Conservation (phyloP, 2,888 invertebrate species). For the Plutella xylostella region DNA sequence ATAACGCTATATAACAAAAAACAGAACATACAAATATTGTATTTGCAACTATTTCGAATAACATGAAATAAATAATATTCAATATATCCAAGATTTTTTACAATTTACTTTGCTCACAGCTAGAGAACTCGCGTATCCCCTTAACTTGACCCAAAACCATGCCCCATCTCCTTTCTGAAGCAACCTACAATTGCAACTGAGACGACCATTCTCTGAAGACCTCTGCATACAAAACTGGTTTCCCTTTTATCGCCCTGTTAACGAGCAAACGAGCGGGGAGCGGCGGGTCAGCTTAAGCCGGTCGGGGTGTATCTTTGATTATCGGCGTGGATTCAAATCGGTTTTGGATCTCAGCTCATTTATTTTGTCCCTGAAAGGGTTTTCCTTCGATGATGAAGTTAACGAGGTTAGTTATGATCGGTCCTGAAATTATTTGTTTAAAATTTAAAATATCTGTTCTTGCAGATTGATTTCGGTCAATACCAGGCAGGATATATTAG, state of each 20-base stretch:
- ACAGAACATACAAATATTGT: no score
- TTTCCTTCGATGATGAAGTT: background rate
- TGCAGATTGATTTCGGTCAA: no score
- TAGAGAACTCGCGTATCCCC: no score
- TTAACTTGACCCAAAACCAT: background rate
- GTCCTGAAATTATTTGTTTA: no score
- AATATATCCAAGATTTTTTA: no score
- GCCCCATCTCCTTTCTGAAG: constrained; percentile 4
- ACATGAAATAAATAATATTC: no score
- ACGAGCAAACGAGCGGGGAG: constrained; percentile 10
- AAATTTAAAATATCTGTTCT: no score
- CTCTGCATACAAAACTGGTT: background rate
- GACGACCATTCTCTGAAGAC: constrained; percentile 5
- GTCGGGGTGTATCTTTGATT: constrained; percentile 32
- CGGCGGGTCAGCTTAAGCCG: constrained; percentile 18
- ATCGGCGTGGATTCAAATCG: constrained; percentile 28
- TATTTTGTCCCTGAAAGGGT: background rate
- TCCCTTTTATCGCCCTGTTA: background rate
- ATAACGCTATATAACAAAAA: no score
- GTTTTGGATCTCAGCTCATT: constrained; percentile 15
- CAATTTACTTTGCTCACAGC: no score
- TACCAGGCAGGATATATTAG: no score
- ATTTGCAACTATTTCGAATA: no score
- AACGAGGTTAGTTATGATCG: no score
- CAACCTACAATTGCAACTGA: constrained; percentile 2